phyloP scores from a whole-genome alignment of 2,888 invertebrate species.

The Chrysolina oricalcia region DNA sequence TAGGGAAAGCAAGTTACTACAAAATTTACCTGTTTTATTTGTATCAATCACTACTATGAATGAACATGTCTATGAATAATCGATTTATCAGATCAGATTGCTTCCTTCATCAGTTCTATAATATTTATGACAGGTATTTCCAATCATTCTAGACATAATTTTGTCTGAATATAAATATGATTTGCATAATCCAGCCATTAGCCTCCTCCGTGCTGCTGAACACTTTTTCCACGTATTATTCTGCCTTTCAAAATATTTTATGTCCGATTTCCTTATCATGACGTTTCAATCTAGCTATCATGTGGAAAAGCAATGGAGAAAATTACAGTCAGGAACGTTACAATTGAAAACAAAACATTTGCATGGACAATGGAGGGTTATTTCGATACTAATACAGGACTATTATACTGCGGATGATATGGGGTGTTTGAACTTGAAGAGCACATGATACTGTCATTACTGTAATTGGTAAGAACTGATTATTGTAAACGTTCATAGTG shows the following conservation, averaged over 20 bases:
- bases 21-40: too few relatives aligned
- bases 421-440: not conserved
- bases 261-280: conserved; percentile 17
- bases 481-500: not conserved
- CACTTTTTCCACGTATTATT: not conserved
- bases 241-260: conserved; percentile 16
- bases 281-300: conserved; percentile 6
- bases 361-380: conserved; percentile 29
- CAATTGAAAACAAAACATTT: conserved; percentile 29
- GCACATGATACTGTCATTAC: not conserved
- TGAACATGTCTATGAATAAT: too few relatives aligned
- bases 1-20: too few relatives aligned
- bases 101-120: too few relatives aligned
- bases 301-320: conserved; percentile 15
- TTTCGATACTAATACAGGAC: not conserved
- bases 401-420: not conserved
- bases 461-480: not conserved
- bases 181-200: conserved; percentile 1
- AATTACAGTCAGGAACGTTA: conserved; percentile 21
- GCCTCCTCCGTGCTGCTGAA: not conserved
- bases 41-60: too few relatives aligned
- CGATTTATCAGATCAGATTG: too few relatives aligned
- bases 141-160: too few relatives aligned
- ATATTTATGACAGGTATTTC: too few relatives aligned
- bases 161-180: not conserved